phyloP scores from a whole-genome alignment of 2,888 invertebrate species.

The Chelonus formosanus region DNA sequence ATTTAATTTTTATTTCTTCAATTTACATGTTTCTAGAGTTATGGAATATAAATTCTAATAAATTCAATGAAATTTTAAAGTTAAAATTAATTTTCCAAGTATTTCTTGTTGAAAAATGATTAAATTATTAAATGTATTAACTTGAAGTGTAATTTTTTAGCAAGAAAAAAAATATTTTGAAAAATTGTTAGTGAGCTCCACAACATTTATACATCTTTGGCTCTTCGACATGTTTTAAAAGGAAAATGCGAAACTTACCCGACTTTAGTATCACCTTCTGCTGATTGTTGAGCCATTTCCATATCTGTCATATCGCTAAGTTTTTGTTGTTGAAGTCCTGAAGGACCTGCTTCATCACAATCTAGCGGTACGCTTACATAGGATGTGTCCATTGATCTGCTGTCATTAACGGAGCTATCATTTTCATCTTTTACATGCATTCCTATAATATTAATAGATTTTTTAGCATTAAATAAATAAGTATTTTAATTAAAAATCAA shows the following conservation, averaged over 20 bases:
- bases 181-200: conserved; percentile 55
- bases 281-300: conserved; percentile 49
- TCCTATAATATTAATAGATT: conserved; percentile 44
- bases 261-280: conserved; percentile 61
- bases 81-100: neutral
- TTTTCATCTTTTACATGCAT: conserved; percentile 62
- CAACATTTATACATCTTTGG: conserved; percentile 59
- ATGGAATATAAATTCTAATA: too few species aligned
- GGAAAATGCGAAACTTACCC: conserved; percentile 60
- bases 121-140: neutral
- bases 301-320: conserved; percentile 59
- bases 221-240: conserved; percentile 42
- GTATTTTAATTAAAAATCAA: too few species aligned
- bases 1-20: neutral
- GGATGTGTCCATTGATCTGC: conserved; percentile 57
- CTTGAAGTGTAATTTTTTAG: neutral
- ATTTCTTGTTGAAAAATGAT: neutral
- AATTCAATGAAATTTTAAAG: too few species aligned
- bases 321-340: conserved; percentile 63
- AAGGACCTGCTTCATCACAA: conserved; percentile 64
- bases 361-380: conserved; percentile 62
- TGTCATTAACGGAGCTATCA: conserved; percentile 57
- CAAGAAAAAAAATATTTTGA: too few species aligned
- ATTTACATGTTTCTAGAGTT: neutral
- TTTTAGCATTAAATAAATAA: too few species aligned